Percentiles rank a stretch among this genome's conserved stretches.
Conservation (phyloP, 2,113 vertebrate species). For the Trematocara nigrifrons region DNA sequence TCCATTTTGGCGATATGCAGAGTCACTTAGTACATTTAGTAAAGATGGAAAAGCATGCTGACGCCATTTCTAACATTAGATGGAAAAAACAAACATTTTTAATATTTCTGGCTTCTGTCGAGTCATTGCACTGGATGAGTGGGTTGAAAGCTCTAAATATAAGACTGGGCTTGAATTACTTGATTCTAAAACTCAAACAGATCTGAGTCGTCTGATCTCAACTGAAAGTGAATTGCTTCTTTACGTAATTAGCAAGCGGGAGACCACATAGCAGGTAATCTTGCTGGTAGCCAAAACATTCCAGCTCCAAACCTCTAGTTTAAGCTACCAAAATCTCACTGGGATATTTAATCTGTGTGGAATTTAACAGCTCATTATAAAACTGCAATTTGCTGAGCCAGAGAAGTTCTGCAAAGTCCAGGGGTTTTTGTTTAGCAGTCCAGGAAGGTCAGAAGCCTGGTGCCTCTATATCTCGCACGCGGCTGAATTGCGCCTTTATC, state of each 20-base stretch:
- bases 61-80: slow-evolving; percentile 20
- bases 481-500: slow-evolving; percentile 52
- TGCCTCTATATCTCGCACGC: slow-evolving; percentile 53
- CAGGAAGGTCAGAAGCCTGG: slow-evolving; percentile 56
- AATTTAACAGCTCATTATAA: slow-evolving; percentile 39
- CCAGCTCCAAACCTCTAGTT: slow-evolving; percentile 31
- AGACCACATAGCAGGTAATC: slow-evolving; percentile 59
- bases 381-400: slow-evolving; percentile 8
- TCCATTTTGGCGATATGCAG: slow-evolving; percentile 22
- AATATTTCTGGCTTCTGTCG: background rate
- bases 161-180: background rate
- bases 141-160: background rate
- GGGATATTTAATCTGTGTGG: slow-evolving; percentile 57
- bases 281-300: slow-evolving; percentile 67
- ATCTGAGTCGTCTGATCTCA: background rate
- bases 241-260: background rate
- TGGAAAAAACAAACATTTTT: background rate
- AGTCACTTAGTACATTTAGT: background rate
- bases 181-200: background rate
- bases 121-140: background rate
- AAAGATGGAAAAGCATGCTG: slow-evolving; percentile 5
- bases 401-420: background rate
- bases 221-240: background rate
- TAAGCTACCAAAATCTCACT: slow-evolving; percentile 51
- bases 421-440: slow-evolving; percentile 38